Percentiles rank a stretch among this genome's conserved stretches.
phyloP scores from a whole-genome alignment of 2,797 vertebrate genomes.

The Hydrocynus forskahlii region DNA sequence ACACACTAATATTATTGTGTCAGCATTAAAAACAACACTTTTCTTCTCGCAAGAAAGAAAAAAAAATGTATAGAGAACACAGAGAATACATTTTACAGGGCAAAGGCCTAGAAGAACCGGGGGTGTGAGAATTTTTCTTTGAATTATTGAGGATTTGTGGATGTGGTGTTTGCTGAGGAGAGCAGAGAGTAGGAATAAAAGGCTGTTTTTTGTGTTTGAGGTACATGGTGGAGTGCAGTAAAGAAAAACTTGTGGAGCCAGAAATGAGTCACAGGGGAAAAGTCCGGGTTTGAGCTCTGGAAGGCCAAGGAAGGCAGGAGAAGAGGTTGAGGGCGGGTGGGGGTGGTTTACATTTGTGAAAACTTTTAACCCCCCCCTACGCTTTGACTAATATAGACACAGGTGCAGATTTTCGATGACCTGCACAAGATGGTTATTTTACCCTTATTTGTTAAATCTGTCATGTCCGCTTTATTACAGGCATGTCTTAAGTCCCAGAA shows the following conservation, averaged over 20 bases:
- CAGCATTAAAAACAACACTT: constrained; percentile 40
- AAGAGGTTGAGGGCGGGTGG: constrained; percentile 1
- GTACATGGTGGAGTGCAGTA: constrained; percentile 33
- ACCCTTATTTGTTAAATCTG: no score
- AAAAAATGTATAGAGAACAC: constrained; percentile 15
- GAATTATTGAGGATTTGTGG: constrained; percentile 52
- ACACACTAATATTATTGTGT: constrained; percentile 24
- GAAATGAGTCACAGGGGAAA: constrained; percentile 43
- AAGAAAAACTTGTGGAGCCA: constrained; percentile 42
- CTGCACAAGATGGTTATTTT: neutral
- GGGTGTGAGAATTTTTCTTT: constrained; percentile 51
- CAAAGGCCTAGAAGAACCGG: constrained; percentile 37
- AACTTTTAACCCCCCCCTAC: neutral
- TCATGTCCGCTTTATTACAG: neutral
- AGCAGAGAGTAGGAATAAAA: constrained; percentile 17
- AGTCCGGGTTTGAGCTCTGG: constrained; percentile 14
- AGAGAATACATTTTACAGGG: constrained; percentile 25
- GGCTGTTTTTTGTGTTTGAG: constrained; percentile 27
- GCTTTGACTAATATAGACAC: neutral
- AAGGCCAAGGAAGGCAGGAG: constrained; percentile 32
- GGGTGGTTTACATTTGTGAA: neutral
- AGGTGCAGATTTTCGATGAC: no score
- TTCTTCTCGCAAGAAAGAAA: constrained; percentile 41
- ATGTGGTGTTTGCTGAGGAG: constrained; percentile 15
- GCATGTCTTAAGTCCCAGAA: neutral